These are phyloP conservation scores for Mimumesa dahlbomi DNA, from an alignment of 2,888 invertebrate genomes.

Conservation along the genomic window DNA sequence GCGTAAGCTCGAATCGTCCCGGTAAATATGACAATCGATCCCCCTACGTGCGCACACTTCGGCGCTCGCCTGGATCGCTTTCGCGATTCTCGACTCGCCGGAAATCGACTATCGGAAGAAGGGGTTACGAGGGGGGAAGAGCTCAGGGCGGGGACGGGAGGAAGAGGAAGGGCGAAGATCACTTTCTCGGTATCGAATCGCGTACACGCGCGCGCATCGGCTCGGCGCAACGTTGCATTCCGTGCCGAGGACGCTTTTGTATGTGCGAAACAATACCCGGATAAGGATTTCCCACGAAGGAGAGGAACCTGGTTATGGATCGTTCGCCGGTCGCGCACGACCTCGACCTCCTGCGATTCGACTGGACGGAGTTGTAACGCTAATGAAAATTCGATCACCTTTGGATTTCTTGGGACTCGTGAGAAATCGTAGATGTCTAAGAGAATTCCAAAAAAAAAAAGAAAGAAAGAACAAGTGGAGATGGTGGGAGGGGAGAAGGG, in stretches of 20 bases:
- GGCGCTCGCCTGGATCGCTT: slow-evolving; percentile 28
- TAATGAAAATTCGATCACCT: background rate
- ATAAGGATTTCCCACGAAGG: slow-evolving; percentile 44
- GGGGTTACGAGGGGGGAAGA: background rate
- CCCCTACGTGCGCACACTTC: no score
- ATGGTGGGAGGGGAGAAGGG: no score
- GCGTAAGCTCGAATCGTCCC: slow-evolving; percentile 40
- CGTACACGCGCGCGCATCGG: background rate
- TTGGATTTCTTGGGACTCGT: background rate
- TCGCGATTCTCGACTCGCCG: slow-evolving; percentile 30
- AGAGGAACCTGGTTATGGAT: slow-evolving; percentile 20
- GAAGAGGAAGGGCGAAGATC: slow-evolving; percentile 18
- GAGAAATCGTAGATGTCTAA: background rate
- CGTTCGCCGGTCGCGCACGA: slow-evolving; percentile 10
- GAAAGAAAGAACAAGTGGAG: no score
- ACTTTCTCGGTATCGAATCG: slow-evolving; percentile 32
- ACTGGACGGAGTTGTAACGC: no score
- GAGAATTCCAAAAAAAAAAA: background rate
- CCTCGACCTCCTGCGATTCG: slow-evolving; percentile 23
- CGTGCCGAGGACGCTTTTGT: slow-evolving; percentile 40
- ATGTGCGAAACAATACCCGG: slow-evolving; percentile 42
- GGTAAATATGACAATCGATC: slow-evolving; percentile 43
- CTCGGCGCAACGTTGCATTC: slow-evolving; percentile 15
- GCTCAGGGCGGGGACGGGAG: no score
- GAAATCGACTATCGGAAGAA: slow-evolving; percentile 46